Base-by-base conservation (phyloP, 1,140 invertebrate species). In the Lepidurus couesii region DNA sequence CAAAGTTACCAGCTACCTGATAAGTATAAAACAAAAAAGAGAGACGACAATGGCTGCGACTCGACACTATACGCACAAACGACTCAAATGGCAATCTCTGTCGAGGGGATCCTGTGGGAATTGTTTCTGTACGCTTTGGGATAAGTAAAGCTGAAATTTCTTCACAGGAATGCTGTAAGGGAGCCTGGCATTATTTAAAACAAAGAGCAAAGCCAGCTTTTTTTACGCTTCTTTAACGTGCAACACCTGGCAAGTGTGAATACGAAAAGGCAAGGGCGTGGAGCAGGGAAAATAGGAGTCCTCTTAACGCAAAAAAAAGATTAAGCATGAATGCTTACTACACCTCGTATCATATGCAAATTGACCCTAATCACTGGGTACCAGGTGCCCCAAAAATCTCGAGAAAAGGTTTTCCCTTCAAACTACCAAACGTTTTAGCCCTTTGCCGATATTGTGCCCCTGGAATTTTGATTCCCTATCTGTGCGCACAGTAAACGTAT, bases 181-280 rank as follows among this genome's bases (percentile, higher is more conserved):
- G 53, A 65, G 16, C 53, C 53, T 65, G 53, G n/a, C 13, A 65
- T 65, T 65, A 21, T 65, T 11, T 34, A 65, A 65, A 65, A 21
- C 16, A 65, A 7, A 21, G 53, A 21, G 7, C 53, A 21, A 21
- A 65, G 21, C 53, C n/a, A n/a, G 21, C 53, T 65, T 65, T 65
- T 47, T 65, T 21, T 65, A 21, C 16, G 16, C 53, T 7, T 65
- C 53, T 21, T 21, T 65, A 65, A 65, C 53, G 13, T 16, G 13
- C 53, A 65, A 65, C 53, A 65, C 53, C 53, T 65, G 53, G 53
- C 53, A 65, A 65, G 53, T 65, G 53, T 65, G 53, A 65, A 65
- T 65, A 65, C 53, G 16, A 65, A 13, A 21, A 21, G 53, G 9
- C 53, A 65, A 16, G 53, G 53, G 53, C 53, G 53, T 65, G 53